These are phyloP conservation scores for Brachyptera risi DNA, from an alignment of 2,888 invertebrate species.

Conservation along the genomic window DNA sequence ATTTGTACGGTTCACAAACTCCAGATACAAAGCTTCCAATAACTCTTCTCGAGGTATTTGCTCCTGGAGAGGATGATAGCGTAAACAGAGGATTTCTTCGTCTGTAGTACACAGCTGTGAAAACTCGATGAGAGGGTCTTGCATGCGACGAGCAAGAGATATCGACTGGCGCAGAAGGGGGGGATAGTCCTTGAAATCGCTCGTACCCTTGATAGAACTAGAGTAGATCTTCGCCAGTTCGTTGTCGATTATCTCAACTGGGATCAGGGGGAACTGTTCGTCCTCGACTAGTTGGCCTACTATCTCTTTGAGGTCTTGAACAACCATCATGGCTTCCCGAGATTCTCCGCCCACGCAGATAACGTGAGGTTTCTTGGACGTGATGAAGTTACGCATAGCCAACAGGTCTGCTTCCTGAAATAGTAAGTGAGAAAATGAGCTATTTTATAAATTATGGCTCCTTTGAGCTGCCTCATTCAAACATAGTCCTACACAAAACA, in stretches of 20 bases:
- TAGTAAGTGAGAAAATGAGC: not conserved
- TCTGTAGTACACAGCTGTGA: conserved; percentile 94
- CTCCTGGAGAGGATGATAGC: conserved; percentile 75
- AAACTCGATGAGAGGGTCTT: conserved; percentile 95
- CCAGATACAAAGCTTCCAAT: conserved; percentile 76
- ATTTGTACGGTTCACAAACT: conserved; percentile 90
- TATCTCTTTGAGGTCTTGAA: conserved; percentile 70
- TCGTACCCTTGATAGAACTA: conserved; percentile 79
- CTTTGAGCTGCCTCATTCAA: not conserved
- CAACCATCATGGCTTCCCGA: conserved; percentile 76
- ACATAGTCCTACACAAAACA: not conserved
- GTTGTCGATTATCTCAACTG: conserved; percentile 90
- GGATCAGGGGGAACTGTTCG: conserved; percentile 81
- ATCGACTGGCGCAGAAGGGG: conserved; percentile 86
- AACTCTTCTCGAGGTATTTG: conserved; percentile 73
- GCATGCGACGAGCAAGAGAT: conserved; percentile 84
- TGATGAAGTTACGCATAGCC: conserved; percentile 75
- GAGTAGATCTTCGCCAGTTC: conserved; percentile 90
- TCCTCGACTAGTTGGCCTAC: conserved; percentile 71
- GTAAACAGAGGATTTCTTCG: conserved; percentile 92
- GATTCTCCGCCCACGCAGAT: conserved; percentile 90
- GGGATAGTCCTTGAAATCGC: conserved; percentile 92
- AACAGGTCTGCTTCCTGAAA: conserved; percentile 59
- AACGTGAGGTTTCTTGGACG: conserved; percentile 88
- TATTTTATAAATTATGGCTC: not conserved